Conservation (phyloP, 2,113 vertebrate species). For the Rhipidura dahli region DNA sequence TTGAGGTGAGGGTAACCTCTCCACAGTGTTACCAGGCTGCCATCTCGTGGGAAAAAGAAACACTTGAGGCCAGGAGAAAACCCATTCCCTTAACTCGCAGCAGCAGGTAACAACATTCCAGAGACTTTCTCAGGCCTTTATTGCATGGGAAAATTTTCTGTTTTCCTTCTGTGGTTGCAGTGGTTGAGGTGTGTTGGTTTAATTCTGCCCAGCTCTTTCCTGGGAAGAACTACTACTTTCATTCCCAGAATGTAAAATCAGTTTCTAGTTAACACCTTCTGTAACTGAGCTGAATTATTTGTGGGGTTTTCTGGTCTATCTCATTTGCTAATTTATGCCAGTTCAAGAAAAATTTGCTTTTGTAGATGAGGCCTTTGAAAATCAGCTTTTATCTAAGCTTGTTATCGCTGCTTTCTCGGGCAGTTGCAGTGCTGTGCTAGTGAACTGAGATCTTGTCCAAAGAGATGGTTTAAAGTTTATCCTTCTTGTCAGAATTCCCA, state of each 20-base stretch:
- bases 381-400: not conserved
- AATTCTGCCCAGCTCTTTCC: not conserved
- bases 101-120: not conserved
- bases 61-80: not conserved
- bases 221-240: not conserved
- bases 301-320: not conserved
- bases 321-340: not conserved
- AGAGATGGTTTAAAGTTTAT: not conserved
- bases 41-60: conserved; percentile 61
- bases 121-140: not conserved
- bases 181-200: not conserved
- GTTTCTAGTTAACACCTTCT: not conserved
- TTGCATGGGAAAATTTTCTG: not conserved
- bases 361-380: not conserved
- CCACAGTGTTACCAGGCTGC: conserved; percentile 42
- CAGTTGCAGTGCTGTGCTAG: not conserved
- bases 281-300: not conserved
- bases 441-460: not conserved
- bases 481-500: conserved; percentile 5
- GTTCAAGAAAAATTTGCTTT: not conserved
- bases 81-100: not conserved
- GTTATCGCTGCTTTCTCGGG: not conserved
- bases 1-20: not conserved
- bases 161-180: not conserved
- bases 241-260: not conserved